Conservation (phyloP, 2,113 vertebrate genomes). For the Coryphaenoides rupestris region DNA sequence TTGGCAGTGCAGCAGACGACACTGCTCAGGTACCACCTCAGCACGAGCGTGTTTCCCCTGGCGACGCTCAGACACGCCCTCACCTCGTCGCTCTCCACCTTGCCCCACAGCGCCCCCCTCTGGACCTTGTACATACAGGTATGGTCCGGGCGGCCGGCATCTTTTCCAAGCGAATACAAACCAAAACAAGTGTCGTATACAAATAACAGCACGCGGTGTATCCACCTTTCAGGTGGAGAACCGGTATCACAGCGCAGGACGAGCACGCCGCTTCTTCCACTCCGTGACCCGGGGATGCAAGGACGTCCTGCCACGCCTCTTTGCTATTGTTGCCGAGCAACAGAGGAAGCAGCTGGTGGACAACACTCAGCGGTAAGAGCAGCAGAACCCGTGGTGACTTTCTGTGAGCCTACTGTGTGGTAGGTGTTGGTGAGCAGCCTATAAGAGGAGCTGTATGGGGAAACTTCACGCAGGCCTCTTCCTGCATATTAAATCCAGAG, state of each 20-base stretch:
- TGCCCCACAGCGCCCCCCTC: conserved; percentile 76
- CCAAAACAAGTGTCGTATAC: not conserved
- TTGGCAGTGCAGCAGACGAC: conserved; percentile 78
- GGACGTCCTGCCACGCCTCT: conserved; percentile 83
- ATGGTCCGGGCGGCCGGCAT: not conserved
- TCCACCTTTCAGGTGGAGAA: conserved; percentile 69
- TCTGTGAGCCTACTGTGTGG: no score
- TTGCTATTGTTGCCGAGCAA: conserved; percentile 86
- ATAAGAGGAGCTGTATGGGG: no score
- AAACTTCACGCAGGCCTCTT: no score
- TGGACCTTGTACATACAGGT: conserved; percentile 84
- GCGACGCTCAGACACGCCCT: conserved; percentile 78
- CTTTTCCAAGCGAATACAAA: not conserved
- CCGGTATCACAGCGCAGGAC: conserved; percentile 82
- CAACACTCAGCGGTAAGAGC: conserved; percentile 82
- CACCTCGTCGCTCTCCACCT: conserved; percentile 71
- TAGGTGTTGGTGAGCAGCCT: no score
- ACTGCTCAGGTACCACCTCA: conserved; percentile 80
- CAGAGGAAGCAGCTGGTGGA: conserved; percentile 84
- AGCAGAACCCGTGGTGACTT: no score
- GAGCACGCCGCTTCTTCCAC: conserved; percentile 85
- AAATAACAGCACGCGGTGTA: not conserved
- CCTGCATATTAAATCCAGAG: no score
- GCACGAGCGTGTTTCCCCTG: conserved; percentile 75
- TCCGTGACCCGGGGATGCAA: conserved; percentile 65